Evolutionary conservation across 2,113 vertebrate genomes (phyloP), one percentile per base, ranked within the genome.

Genomic region (Delphinus delphis): DNA sequence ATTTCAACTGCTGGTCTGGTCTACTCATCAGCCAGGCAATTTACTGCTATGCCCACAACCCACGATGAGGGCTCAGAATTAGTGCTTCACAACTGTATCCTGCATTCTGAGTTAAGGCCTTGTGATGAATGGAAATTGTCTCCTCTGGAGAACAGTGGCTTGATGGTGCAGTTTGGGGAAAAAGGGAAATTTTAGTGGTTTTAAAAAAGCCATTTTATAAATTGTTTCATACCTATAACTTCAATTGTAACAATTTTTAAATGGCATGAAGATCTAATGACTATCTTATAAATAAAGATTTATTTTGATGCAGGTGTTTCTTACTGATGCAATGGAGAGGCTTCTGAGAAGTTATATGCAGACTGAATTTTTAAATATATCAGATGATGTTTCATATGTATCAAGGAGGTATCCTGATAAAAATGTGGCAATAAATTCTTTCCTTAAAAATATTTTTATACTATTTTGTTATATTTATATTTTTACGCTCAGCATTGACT

Each of bases 1-100:
- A 96, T 97, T 97, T 98, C 97, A 97, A 90, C 97, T 96, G 97
- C 80, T 95, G 94, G 97, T 83, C 80, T 95, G 94, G 97, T 83
- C 73, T 80, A 47, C 67, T 96, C 97, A 96, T 87, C 90, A 50
- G 50, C 50, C 65, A 6, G n/a, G 33, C 89, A 36, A 10, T 53
- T 55, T 12, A 55, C 73, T 6, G 77, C 73, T 38, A 0, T 7
- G 58, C 70, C 88, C 95, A 65, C 23, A 17, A 21, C 36, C 88
- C 83, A 33, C 8, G 3, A 0, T 4, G 6, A 36, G 62, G 31
- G 50, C 93, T 58, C 83, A 9, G 67, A 50, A 5, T 7, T 1
- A 1, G 26, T 2, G 33, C 62, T 80, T 11, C 21, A 60, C 2
- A 5, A 13, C 41, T 14, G 25, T 20, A 15, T 20, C 28, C 67